Conservation (phyloP, 2,113 vertebrate species). For the Oncorhynchus mykiss region DNA sequence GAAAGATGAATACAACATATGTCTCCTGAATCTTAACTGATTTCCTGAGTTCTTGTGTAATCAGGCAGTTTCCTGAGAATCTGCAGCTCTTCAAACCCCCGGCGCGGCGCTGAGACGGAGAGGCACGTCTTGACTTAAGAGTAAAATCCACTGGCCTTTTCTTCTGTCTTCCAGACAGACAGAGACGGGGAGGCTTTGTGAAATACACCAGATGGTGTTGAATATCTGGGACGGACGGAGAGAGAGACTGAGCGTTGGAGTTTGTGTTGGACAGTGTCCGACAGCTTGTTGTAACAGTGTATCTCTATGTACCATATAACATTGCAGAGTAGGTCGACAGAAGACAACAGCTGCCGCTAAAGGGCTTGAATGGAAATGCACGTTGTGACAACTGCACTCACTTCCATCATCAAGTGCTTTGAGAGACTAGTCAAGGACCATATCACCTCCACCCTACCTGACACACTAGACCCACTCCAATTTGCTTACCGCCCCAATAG, state of each 20-base stretch:
- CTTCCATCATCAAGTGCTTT: no score
- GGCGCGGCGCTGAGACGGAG: conserved; percentile 13
- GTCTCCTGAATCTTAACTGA: conserved; percentile 52
- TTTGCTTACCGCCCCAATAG: no score
- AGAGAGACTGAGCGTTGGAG: background rate
- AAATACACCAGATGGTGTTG: conserved; percentile 64
- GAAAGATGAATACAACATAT: conserved; percentile 67
- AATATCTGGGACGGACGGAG: conserved; percentile 49
- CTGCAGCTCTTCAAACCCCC: conserved; percentile 36
- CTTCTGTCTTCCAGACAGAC: conserved; percentile 7
- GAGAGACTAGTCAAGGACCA: no score
- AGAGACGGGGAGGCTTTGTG: conserved; percentile 8
- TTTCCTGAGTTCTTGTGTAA: conserved; percentile 56
- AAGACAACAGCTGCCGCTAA: no score
- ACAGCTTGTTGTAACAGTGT: conserved; percentile 45
- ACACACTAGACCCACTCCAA: no score
- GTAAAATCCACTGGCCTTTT: conserved; percentile 34
- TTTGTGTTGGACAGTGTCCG: conserved; percentile 31
- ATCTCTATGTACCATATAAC: conserved; percentile 37
- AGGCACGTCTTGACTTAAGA: conserved; percentile 34
- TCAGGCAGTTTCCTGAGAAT: conserved; percentile 18
- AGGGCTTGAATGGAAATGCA: no score
- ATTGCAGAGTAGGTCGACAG: conserved; percentile 31
- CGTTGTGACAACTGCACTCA: no score
- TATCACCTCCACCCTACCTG: no score